Evolutionary conservation across 2,797 vertebrate species (phyloP), one percentile per base, ranked within the genome.

Genomic region (Ataeniobius toweri): DNA sequence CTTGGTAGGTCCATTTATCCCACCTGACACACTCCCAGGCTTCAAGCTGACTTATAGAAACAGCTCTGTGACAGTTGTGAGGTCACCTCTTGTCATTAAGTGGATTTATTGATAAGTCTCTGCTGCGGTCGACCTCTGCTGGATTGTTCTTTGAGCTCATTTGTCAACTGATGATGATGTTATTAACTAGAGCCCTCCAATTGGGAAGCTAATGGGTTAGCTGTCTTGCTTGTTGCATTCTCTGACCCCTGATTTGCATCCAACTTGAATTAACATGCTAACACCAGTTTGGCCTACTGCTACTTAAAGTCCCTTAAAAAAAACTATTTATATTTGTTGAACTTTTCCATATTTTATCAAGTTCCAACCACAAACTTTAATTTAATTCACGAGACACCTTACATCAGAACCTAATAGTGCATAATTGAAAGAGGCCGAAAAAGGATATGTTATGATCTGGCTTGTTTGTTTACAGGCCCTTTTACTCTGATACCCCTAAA

Each of bases 81-180:
- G 81, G 81, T 89, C 76, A 80, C 0, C 31, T 55, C 56, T 8
- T 10, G 39, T 48, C 68, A 81, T 58, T 58, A 44, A 41, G 56
- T 75, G 44, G 55, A 26, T 83, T 85, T 75, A 75, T 77, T 46
- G 72, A 83, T 82, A 41, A 83, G 63, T 31, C 78, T 71, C 41
- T 24, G 20, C 58, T n/a, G 53, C 5, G 0, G 28, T 73, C 48
- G 67, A 89, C 36, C 31, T 79, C 73, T 59, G 82, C 80, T 31
- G 0, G 61, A 75, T 74, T 74, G 46, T 67, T 36, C 59, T 80
- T 41, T 65, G 26, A 80, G 79, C 69, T 85, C 81, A 81, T 87
- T 82, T 0, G 14, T 91, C 78, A 85, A 36, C 44, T 41, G 31
- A 44, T 72, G 80, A 71, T 84, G 79, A 89, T 86, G 81, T 85